These are phyloP conservation scores for Drosophila macrospina DNA, from an alignment of 2,888 invertebrate species.

Conservation along the genomic window DNA sequence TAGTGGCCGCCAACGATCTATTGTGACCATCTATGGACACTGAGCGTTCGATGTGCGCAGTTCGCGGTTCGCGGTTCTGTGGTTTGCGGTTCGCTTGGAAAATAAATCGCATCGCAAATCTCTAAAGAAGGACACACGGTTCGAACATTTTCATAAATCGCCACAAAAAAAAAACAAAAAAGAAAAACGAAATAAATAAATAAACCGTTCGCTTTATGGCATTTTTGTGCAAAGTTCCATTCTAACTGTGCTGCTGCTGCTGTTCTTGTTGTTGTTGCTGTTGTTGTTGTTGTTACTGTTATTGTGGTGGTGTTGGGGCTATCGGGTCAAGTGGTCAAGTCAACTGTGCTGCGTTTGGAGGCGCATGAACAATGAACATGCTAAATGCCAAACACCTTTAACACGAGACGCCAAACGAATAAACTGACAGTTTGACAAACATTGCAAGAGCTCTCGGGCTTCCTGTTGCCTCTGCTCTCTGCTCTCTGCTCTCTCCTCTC, in stretches of 20 bases:
- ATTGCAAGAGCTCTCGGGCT: conserved; percentile 36
- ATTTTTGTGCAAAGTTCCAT: conserved; percentile 75
- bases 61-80: not conserved
- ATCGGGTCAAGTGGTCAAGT: conserved; percentile 71
- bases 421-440: conserved; percentile 47
- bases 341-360: conserved; percentile 44
- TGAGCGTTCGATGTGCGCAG: conserved; percentile 13
- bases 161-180: no score
- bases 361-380: conserved; percentile 55
- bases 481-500: not conserved
- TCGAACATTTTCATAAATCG: conserved; percentile 75
- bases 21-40: conserved; percentile 57
- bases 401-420: conserved; percentile 15
- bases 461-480: conserved; percentile 7
- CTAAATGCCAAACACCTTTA: conserved; percentile 62
- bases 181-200: no score
- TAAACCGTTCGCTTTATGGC: conserved; percentile 63
- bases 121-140: conserved; percentile 64
- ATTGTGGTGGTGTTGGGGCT: not conserved
- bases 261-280: conserved; percentile 8
- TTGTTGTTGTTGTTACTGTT: not conserved
- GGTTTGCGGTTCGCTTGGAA: conserved; percentile 9
- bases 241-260: conserved; percentile 42
- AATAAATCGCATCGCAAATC: conserved; percentile 68
- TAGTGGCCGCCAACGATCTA: conserved; percentile 44